Conservation (phyloP, 2,797 vertebrate genomes). For the Bovichtus diacanthus region DNA sequence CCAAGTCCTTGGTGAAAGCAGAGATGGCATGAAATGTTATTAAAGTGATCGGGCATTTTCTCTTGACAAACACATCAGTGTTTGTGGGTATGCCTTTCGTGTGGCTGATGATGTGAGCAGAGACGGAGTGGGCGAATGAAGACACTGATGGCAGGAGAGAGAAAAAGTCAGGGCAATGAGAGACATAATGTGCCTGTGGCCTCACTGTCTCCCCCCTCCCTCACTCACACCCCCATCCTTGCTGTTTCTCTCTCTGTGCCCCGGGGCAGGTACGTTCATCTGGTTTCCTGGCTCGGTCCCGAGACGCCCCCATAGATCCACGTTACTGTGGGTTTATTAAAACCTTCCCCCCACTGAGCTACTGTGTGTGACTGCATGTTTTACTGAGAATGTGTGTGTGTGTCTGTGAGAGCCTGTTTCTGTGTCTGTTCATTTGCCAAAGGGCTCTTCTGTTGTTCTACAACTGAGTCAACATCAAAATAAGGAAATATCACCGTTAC, state of each 20-base stretch:
- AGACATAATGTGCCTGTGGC: constrained; percentile 76
- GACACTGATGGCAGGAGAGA: constrained; percentile 67
- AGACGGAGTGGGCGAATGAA: constrained; percentile 63
- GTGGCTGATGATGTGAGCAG: constrained; percentile 67
- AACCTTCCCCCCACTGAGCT: constrained; percentile 75
- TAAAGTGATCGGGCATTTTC: constrained; percentile 79
- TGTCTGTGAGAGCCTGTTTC: constrained; percentile 15
- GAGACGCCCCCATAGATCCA: constrained; percentile 78
- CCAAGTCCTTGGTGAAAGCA: constrained; percentile 70
- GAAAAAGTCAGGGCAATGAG: constrained; percentile 67
- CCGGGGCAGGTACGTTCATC: constrained; percentile 79
- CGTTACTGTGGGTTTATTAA: constrained; percentile 82
- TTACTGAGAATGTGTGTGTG: constrained; percentile 31
- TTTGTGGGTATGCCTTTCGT: constrained; percentile 62
- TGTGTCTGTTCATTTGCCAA: constrained; percentile 47
- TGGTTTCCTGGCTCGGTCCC: constrained; percentile 79
- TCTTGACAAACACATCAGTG: constrained; percentile 74
- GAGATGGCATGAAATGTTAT: constrained; percentile 83
- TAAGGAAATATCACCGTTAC: constrained; percentile 34
- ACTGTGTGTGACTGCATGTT: constrained; percentile 65
- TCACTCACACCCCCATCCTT: constrained; percentile 15
- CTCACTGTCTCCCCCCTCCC: constrained; percentile 25
- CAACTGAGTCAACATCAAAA: constrained; percentile 54
- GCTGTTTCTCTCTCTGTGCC: constrained; percentile 57
- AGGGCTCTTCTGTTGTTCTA: constrained; percentile 63